Percentiles rank a stretch among this genome's conserved stretches.
Conservation (phyloP, 2,113 vertebrate species). For the Channa maculata region DNA sequence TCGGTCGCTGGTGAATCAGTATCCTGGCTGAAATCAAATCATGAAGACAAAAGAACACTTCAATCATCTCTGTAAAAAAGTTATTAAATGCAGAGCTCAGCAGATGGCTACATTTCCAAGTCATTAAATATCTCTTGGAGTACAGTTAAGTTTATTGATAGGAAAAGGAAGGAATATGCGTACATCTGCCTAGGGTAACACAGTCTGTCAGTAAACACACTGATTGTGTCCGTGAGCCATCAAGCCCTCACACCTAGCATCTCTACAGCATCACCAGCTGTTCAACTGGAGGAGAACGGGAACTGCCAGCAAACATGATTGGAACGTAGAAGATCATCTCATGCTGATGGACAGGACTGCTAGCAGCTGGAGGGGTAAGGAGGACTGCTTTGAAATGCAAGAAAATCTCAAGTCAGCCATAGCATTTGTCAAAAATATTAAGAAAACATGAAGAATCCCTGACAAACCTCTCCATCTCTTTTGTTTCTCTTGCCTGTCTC, state of each 20-base stretch:
- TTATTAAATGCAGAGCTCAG: no score
- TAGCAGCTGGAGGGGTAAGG: conserved; percentile 19
- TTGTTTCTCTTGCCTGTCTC: conserved; percentile 42
- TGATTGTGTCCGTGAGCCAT: not conserved
- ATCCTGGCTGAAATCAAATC: no score
- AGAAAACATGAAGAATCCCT: conserved; percentile 27
- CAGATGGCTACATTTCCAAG: no score
- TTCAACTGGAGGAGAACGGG: not conserved
- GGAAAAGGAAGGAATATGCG: no score
- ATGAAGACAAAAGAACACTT: no score
- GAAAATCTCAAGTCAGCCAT: conserved; percentile 28
- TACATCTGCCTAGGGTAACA: no score
- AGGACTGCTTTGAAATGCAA: conserved; percentile 28
- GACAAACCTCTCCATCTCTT: conserved; percentile 35
- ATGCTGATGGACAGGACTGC: conserved; percentile 44
- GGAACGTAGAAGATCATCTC: conserved; percentile 2
- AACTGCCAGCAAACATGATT: not conserved
- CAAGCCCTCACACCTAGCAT: not conserved
- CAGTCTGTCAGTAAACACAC: no score
- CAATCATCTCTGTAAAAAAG: no score
- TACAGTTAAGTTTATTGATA: no score
- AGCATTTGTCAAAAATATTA: conserved; percentile 51
- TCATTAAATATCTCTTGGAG: no score
- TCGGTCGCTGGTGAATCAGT: no score
- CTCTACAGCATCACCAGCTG: not conserved